A percentile compares a stretch with the other conserved stretches of the same genome.
phyloP scores from a whole-genome alignment of 2,113 vertebrate genomes.

The Empidonax alnorum region DNA sequence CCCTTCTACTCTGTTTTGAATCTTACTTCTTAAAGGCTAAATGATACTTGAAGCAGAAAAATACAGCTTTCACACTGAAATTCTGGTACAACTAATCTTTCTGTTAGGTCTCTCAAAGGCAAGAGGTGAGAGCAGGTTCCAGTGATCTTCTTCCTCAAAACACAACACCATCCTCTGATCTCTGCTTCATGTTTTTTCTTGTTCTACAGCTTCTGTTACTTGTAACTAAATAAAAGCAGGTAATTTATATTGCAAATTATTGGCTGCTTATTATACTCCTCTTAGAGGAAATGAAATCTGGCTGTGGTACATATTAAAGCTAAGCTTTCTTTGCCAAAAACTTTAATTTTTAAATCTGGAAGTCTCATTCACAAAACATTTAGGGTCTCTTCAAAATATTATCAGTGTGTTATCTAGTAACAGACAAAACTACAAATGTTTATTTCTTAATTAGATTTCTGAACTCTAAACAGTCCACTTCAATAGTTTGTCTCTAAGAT shows the following conservation, averaged over 20 bases:
- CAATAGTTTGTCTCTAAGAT: not conserved
- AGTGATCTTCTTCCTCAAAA: not conserved
- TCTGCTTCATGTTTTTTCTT: not conserved
- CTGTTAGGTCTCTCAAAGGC: not conserved
- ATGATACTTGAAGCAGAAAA: not conserved
- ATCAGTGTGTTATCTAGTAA: not conserved
- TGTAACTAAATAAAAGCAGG: not conserved
- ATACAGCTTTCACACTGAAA: not conserved
- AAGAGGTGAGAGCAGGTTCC: not conserved
- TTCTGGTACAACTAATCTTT: not conserved
- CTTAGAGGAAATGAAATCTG: not conserved
- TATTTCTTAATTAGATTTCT: not conserved
- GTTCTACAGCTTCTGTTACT: not conserved
- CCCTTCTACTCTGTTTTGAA: not conserved
- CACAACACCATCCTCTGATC: no score
- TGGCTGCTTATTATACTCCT: not conserved
- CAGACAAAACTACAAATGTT: not conserved
- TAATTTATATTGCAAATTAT: not conserved
- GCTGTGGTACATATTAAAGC: not conserved
- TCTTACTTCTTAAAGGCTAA: not conserved
- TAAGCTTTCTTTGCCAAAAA: not conserved
- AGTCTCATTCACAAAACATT: not conserved
- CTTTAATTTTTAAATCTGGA: not conserved
- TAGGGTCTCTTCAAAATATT: not conserved
- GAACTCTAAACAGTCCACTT: not conserved